Conservation (phyloP, 2,888 invertebrate species). For the Eilema griseolum region DNA sequence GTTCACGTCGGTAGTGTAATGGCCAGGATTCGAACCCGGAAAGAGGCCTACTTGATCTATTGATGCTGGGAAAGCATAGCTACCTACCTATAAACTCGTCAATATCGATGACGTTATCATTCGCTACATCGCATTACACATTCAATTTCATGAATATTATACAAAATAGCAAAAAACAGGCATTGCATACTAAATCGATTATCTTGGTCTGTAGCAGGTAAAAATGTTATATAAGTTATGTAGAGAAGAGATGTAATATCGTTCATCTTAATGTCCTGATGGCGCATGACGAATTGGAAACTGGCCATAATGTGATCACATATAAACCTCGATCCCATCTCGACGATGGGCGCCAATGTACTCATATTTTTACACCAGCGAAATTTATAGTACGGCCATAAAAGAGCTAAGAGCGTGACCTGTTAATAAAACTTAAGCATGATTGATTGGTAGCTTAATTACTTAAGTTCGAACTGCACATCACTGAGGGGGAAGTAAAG, state of each 20-base stretch:
- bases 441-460: constrained; percentile 4
- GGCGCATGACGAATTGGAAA: constrained; percentile 71
- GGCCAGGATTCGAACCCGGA: no score
- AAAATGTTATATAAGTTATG: constrained; percentile 32
- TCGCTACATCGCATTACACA: not conserved
- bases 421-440: not conserved
- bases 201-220: constrained; percentile 4
- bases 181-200: constrained; percentile 16
- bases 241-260: constrained; percentile 48
- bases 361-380: constrained; percentile 43
- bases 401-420: constrained; percentile 31
- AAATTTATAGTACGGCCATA: constrained; percentile 22
- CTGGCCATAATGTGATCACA: constrained; percentile 67
- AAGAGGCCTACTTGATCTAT: no score
- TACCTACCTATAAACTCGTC: not conserved
- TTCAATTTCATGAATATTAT: not conserved
- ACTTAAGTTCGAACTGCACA: not conserved
- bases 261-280: constrained; percentile 55
- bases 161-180: constrained; percentile 10
- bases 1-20: no score
- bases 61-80: not conserved
- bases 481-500: not conserved
- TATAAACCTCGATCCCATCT: constrained; percentile 59
- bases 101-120: not conserved
- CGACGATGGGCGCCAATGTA: constrained; percentile 42